These are phyloP conservation scores for Nasonia longicornis DNA, from an alignment of 1,140 invertebrate species.

Conservation along the genomic window DNA sequence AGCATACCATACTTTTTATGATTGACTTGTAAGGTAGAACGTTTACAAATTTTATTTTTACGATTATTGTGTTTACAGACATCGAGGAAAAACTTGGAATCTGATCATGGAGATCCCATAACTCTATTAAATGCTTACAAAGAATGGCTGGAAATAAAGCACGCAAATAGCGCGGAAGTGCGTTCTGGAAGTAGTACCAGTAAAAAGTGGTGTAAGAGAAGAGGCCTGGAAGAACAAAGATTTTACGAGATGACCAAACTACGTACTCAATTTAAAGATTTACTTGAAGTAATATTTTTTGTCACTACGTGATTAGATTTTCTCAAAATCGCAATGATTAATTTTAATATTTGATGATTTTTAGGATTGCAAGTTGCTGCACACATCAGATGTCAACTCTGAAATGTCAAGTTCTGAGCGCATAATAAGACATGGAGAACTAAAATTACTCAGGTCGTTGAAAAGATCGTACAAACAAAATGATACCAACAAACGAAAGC, in stretches of 20 bases:
- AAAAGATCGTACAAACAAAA: slow-evolving; percentile 76
- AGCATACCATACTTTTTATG: neutral
- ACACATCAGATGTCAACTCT: slow-evolving; percentile 66
- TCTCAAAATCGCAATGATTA: slow-evolving; percentile 24
- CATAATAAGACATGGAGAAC: slow-evolving; percentile 84
- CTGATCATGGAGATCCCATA: slow-evolving; percentile 95
- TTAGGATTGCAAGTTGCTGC: slow-evolving; percentile 79
- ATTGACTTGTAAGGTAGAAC: no score
- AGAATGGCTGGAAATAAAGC: slow-evolving; percentile 89
- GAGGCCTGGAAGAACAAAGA: slow-evolving; percentile 94
- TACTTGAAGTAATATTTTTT: slow-evolving; percentile 76
- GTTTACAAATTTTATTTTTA: neutral
- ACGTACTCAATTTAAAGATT: slow-evolving; percentile 87
- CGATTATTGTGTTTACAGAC: slow-evolving; percentile 69
- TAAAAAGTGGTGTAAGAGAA: slow-evolving; percentile 86
- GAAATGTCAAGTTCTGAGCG: slow-evolving; percentile 82
- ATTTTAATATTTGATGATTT: slow-evolving; percentile 35
- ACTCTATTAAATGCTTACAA: slow-evolving; percentile 90
- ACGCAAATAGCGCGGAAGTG: slow-evolving; percentile 60
- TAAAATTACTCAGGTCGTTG: slow-evolving; percentile 85
- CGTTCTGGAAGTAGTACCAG: slow-evolving; percentile 66
- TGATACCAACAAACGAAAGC: slow-evolving; percentile 76
- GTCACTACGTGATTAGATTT: slow-evolving; percentile 20
- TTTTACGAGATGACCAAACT: slow-evolving; percentile 97
- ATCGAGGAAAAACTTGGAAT: slow-evolving; percentile 84